Evolutionary conservation across 1,140 invertebrate species (phyloP), one percentile per base, ranked within the genome.

Genomic region (Cyclargus thomasi): DNA sequence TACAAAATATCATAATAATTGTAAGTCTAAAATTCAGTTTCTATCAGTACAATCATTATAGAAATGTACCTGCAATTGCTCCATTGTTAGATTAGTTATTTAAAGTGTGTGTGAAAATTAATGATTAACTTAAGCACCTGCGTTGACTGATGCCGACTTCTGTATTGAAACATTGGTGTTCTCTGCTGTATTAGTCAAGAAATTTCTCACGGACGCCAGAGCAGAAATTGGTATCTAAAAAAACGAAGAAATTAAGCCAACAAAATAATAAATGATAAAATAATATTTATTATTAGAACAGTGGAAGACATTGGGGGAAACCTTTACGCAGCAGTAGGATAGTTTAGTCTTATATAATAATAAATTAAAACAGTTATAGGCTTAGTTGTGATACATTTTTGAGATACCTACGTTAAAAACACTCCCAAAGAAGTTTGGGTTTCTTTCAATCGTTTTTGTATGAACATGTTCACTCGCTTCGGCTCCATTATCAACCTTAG

Each of bases 181-280:
- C 64, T 74, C 81, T 5, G 83, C 88, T 3, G 84, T 81, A 63
- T 88, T 88, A 23, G 76, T 78, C 16, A 90, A 69, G 66, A 90
- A 83, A 73, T 78, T 81, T 57, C 83, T 77, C 4, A 90, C 88
- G 17, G 88, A 83, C 71, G 81, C 85, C 63, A 90, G 71, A 16
- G 85, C 79, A 20, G 85, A 83, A 73, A 90, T 88, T 2, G 88
- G 88, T 67, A 90, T 90, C 88, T 90, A 81, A 80, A 84, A 74
- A 59, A 14, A 71, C 22, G 57, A 63, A 65, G 17, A 14, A 23
- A 47, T 16, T 23, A 59, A n/a, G 47, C 11, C 11, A 53, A 17
- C n/a, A 20, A n/a, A 17, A 6, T 6, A 55, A 7, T 53, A 7
- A 16, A 17, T 53, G 16, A 53, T 14, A 5, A 16, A 53, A 7